A percentile compares a stretch with the other conserved stretches of the same genome.
These are phyloP conservation scores for Gambusia affinis DNA, from an alignment of 2,113 vertebrate genomes.

Conservation along the genomic window DNA sequence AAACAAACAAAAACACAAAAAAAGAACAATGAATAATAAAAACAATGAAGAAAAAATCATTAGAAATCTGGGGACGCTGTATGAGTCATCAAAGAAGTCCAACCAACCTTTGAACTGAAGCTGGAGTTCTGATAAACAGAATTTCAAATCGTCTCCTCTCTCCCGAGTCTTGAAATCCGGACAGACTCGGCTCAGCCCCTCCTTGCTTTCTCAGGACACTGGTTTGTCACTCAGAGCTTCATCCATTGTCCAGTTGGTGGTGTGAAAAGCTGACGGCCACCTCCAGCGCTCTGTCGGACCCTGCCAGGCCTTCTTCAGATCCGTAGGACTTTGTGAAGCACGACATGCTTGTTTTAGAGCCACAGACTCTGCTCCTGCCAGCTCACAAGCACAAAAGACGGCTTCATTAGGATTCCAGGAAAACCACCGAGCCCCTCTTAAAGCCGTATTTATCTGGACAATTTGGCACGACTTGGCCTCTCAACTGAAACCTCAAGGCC, in stretches of 20 bases:
- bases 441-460: conserved; percentile 70
- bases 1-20: too few relatives aligned
- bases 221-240: conserved; percentile 56
- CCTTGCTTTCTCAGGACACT: conserved; percentile 55
- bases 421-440: conserved; percentile 51
- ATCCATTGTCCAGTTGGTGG: conserved; percentile 44
- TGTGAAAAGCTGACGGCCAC: conserved; percentile 68
- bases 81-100: too few relatives aligned
- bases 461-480: conserved; percentile 60
- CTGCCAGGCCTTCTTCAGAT: conserved; percentile 57
- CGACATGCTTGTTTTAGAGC: conserved; percentile 67
- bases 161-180: not conserved
- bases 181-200: not conserved
- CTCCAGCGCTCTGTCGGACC: conserved; percentile 61
- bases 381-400: conserved; percentile 79
- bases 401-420: conserved; percentile 81
- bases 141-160: not conserved
- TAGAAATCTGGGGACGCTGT: too few relatives aligned
- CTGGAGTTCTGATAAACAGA: not conserved
- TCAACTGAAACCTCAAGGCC: conserved; percentile 42
- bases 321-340: conserved; percentile 63
- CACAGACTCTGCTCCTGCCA: conserved; percentile 66
- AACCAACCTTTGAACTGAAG: not conserved
- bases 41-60: too few relatives aligned
- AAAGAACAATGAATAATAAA: too few relatives aligned